Conservation (phyloP, 2,797 vertebrate genomes). For the Kryptolebias ocellatus region DNA sequence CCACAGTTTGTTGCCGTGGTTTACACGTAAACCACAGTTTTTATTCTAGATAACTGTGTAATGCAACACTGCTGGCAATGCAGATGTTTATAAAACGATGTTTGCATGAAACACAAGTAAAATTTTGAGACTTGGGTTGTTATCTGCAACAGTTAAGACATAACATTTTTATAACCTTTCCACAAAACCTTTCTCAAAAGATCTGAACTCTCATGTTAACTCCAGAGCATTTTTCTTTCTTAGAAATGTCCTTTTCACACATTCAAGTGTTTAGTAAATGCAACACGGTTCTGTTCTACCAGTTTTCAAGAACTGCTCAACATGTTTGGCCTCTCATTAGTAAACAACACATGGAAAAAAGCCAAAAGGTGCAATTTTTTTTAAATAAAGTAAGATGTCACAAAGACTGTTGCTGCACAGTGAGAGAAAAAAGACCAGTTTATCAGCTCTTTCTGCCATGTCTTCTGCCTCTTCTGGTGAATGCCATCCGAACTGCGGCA, state of each 20-base stretch:
- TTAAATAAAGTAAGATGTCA: constrained; percentile 47
- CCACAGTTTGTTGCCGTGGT: no score
- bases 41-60: no score
- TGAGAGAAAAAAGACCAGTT: constrained; percentile 5
- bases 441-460: constrained; percentile 51
- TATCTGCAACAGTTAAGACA: no score
- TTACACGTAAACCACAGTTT: no score
- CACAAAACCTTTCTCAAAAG: no score
- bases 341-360: background rate
- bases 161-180: no score
- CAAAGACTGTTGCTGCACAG: background rate
- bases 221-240: background rate
- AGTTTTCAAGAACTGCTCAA: constrained; percentile 43
- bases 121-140: no score
- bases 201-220: background rate
- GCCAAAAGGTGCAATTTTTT: background rate
- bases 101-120: no score
- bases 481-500: constrained; percentile 34
- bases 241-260: background rate
- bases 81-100: no score
- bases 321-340: background rate
- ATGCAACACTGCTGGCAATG: no score
- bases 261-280: constrained; percentile 13
- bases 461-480: constrained; percentile 37
- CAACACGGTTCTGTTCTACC: constrained; percentile 28